Percentiles rank a stretch among this genome's conserved stretches.
Conservation (phyloP, 2,888 invertebrate species). For the Clunio marinus region DNA sequence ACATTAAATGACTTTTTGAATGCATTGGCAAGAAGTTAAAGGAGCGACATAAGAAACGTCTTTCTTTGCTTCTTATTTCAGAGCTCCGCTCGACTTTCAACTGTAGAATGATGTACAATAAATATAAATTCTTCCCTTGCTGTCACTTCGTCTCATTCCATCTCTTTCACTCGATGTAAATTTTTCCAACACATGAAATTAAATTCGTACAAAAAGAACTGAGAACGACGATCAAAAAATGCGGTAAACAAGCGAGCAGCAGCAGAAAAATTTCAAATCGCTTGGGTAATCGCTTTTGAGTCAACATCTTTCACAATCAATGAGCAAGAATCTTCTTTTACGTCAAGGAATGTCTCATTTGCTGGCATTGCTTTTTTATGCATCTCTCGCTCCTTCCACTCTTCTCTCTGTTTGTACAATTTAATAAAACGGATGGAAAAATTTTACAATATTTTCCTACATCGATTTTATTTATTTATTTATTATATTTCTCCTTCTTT, state of each 20-base stretch:
- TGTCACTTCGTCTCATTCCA: background rate
- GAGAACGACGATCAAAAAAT: background rate
- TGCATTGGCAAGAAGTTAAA: background rate
- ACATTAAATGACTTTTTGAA: constrained; percentile 7
- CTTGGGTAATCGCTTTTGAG: constrained; percentile 1
- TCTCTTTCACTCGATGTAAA: constrained; percentile 1
- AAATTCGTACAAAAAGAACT: background rate
- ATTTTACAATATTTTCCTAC: background rate
- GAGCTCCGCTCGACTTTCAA: background rate
- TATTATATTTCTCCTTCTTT: too few relatives aligned
- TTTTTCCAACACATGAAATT: constrained; percentile 8
- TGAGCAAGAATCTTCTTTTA: constrained; percentile 29
- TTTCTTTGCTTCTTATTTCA: background rate
- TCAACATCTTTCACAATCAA: constrained; percentile 29
- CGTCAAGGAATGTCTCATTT: constrained; percentile 38
- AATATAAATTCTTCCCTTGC: constrained; percentile 28
- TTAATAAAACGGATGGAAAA: too few relatives aligned
- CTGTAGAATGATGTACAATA: constrained; percentile 31
- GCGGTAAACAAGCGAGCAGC: constrained; percentile 27
- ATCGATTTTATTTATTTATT: constrained; percentile 10
- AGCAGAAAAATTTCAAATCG: too few relatives aligned
- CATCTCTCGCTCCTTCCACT: background rate
- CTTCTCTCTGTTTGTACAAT: too few relatives aligned
- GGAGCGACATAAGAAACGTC: background rate
- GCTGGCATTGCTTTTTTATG: background rate